Evolutionary conservation across 2,113 vertebrate species (phyloP).

Genomic region (Mola mola): DNA sequence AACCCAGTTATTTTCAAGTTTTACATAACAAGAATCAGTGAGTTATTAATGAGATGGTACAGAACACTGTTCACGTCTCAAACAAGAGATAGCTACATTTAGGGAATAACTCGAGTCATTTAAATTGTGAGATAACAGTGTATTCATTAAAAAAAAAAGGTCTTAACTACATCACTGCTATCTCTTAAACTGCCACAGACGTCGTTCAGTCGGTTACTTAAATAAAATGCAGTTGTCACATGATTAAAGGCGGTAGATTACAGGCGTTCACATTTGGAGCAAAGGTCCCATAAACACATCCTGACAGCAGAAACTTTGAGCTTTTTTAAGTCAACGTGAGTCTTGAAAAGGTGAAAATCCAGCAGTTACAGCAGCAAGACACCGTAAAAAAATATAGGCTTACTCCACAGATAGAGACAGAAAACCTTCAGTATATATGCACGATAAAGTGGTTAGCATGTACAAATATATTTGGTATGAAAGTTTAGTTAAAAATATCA

Average conservation of each 20-base stretch:
- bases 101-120: too few relatives aligned
- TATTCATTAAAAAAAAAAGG: conserved; percentile 12
- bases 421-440: conserved; percentile 62
- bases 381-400: conserved; percentile 48
- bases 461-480: conserved; percentile 53
- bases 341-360: conserved; percentile 15
- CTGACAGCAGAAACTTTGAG: conserved; percentile 5
- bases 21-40: conserved; percentile 18
- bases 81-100: too few relatives aligned
- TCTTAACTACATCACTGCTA: conserved; percentile 8
- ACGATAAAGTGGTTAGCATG: conserved; percentile 71
- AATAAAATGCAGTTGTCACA: neutral
- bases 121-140: too few relatives aligned
- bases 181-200: neutral
- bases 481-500: conserved; percentile 55
- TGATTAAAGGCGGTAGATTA: conserved; percentile 4
- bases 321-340: conserved; percentile 26
- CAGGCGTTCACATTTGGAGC: conserved; percentile 45
- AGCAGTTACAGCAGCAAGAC: conserved; percentile 71
- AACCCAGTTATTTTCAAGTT: neutral
- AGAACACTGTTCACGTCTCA: neutral
- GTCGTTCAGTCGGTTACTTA: neutral
- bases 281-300: conserved; percentile 27
- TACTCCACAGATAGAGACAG: conserved; percentile 15
- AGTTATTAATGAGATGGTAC: conserved; percentile 7